These are phyloP conservation scores for Neomorphus geoffroyi DNA, from an alignment of 2,797 vertebrate genomes.

Conservation along the genomic window DNA sequence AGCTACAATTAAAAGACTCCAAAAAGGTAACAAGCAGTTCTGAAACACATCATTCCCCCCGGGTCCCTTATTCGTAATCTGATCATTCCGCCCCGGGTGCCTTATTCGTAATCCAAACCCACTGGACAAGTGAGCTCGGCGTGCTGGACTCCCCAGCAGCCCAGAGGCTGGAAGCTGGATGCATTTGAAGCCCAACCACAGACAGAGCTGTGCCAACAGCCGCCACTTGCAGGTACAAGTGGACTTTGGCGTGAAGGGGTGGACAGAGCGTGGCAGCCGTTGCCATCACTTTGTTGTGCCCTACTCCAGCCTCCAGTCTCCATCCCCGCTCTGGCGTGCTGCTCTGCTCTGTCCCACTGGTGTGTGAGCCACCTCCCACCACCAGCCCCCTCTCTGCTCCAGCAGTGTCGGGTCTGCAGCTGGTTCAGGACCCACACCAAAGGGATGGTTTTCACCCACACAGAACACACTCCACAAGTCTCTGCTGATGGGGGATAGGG, in stretches of 20 bases:
- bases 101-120: background rate
- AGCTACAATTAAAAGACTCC: background rate
- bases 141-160: background rate
- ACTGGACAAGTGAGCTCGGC: fast-evolving
- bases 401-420: fast-evolving
- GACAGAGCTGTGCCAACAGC: background rate
- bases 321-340: background rate
- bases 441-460: background rate
- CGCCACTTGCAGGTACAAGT: background rate
- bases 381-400: background rate
- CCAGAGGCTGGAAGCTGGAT: background rate
- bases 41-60: background rate
- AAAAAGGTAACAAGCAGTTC: background rate
- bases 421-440: background rate
- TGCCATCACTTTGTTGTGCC: background rate
- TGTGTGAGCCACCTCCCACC: background rate
- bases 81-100: background rate
- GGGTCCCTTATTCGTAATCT: background rate
- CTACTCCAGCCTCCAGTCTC: background rate
- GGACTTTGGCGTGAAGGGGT: background rate
- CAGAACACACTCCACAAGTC: background rate
- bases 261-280: fast-evolving
- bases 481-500: background rate
- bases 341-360: background rate
- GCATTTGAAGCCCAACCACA: fast-evolving